Conservation (phyloP, 2,888 invertebrate species). For the Dryomyza anilis region DNA sequence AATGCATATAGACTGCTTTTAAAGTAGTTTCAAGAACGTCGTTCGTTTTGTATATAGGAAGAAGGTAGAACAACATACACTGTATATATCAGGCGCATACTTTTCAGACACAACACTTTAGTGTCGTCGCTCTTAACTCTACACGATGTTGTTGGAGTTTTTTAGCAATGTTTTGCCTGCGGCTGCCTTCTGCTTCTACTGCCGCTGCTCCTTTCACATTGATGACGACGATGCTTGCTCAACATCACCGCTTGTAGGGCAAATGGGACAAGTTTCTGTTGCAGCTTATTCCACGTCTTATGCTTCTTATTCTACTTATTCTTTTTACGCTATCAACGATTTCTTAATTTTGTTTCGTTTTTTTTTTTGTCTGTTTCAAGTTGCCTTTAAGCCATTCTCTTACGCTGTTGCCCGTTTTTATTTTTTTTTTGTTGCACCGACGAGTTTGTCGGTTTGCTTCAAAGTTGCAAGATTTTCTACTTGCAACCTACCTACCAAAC, state of each 20-base stretch:
- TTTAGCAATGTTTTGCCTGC: background rate
- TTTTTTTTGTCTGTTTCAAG: no score
- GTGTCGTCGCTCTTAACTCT: background rate
- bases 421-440: background rate
- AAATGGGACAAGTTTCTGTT: conserved; percentile 20
- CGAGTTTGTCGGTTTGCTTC: background rate
- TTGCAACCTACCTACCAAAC: conserved; percentile 14
- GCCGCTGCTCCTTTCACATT: conserved; percentile 8
- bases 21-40: no score
- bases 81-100: no score
- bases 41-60: no score
- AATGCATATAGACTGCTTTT: no score
- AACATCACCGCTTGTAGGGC: conserved; percentile 23
- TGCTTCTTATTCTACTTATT: no score
- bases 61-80: no score
- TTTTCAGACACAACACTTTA: no score
- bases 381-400: background rate
- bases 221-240: background rate
- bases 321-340: no score
- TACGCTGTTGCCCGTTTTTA: background rate
- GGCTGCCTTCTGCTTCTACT: background rate
- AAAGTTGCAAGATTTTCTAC: conserved; percentile 6
- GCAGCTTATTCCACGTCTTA: no score
- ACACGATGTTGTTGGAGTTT: conserved; percentile 7
- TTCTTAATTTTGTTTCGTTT: no score